Base-by-base conservation (phyloP, 2,113 vertebrate species). In the Mobula birostris region DNA sequence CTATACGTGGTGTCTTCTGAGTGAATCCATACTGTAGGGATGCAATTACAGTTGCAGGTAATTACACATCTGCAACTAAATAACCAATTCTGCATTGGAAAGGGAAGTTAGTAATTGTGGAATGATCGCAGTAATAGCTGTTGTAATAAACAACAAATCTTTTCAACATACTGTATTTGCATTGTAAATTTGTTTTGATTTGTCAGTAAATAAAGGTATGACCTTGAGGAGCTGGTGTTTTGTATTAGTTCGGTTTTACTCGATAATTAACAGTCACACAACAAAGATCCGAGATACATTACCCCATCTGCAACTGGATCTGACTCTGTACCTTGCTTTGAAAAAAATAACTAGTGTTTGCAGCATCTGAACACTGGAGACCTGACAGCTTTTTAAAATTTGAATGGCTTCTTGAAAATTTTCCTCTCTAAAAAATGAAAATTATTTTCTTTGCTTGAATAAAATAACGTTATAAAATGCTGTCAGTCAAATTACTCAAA, bases 381-480 rank as follows among this genome's bases (percentile, higher is more conserved):
- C 6, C 68, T 74, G 66, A 97, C 96, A 82, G 79, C 77, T 68
- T 68, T 87, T 97, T 97, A 96, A 97, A 97, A 97, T 97, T 97
- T 97, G 97, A 97, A 97, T 97, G 97, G 96, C 97, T 97, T 97
- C 96, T 97, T 96, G 96, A 97, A 97, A 97, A 96, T 97, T 97
- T 97, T 97, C 96, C 40, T 93, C 97, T 97, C 97, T 97, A 97
- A 97, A 97, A 98, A 97, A 97, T 96, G 96, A 97, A 97, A 97
- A 98, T 97, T 96, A 97, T 97, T 96, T 97, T 97, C 96, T 97
- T 97, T 97, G 97, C 97, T 98, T 96, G 97, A 97, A 97, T 97
- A 97, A 97, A 98, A 97, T 97, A 96, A 96, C 97, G 96, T 97
- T 97, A 97, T 97, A 97, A 97, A 97, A 98, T 97, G 96, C 97